Evolutionary conservation across 2,113 vertebrate species (phyloP).

Genomic region (Pituophis catenifer): DNA sequence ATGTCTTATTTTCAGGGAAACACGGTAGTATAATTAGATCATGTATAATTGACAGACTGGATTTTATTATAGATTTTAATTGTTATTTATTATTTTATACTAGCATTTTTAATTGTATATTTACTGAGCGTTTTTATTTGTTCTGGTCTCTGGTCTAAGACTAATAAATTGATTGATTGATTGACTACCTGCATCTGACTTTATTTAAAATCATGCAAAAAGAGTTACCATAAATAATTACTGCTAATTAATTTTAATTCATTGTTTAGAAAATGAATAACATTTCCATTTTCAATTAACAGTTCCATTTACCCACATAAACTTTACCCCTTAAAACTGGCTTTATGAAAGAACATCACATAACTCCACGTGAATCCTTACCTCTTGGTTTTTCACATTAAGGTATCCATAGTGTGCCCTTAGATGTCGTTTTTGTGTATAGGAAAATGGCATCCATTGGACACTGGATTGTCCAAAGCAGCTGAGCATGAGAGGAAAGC

Average conservation of each 20-base stretch:
- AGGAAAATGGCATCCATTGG: conserved; percentile 80
- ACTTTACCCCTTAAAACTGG: background rate
- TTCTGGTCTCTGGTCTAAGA: too few relatives aligned
- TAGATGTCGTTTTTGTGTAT: conserved; percentile 74
- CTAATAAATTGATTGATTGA: too few relatives aligned
- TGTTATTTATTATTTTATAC: too few relatives aligned
- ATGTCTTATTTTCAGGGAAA: too few relatives aligned
- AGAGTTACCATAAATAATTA: background rate
- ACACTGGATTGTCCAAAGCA: conserved; percentile 80
- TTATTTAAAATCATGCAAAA: background rate
- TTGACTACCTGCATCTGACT: background rate
- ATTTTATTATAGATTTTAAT: too few relatives aligned
- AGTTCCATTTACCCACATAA: background rate
- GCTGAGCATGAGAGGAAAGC: conserved; percentile 82
- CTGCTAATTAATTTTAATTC: background rate
- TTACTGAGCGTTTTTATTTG: too few relatives aligned
- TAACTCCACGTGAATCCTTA: conserved; percentile 65
- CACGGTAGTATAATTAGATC: too few relatives aligned
- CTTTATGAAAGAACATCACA: background rate
- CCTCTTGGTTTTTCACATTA: conserved; percentile 89
- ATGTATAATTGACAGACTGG: too few relatives aligned
- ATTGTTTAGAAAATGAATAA: background rate
- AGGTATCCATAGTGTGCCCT: conserved; percentile 87
- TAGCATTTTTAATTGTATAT: too few relatives aligned
- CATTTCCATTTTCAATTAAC: background rate